A percentile compares a stretch with the other conserved stretches of the same genome.
phyloP scores from a whole-genome alignment of 2,113 vertebrate species.

The Seriola dumerili region DNA sequence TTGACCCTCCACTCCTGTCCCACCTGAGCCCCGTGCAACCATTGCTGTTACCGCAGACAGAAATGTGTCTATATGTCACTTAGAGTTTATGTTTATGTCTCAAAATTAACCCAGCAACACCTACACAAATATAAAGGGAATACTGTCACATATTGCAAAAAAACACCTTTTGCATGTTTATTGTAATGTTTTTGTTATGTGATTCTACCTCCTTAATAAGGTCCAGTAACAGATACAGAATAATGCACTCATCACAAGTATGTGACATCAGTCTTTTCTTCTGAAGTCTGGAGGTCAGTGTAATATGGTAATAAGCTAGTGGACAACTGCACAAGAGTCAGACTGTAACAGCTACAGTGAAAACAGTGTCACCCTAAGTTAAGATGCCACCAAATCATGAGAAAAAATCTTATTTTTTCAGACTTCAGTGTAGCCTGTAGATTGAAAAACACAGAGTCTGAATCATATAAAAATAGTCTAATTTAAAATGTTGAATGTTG shows the following conservation, averaged over 20 bases:
- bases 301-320: no score
- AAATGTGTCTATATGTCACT: background rate
- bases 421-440: background rate
- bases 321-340: background rate
- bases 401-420: background rate
- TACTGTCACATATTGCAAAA: background rate
- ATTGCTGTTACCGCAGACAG: constrained; percentile 14
- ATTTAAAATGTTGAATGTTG: background rate
- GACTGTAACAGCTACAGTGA: background rate
- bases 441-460: background rate
- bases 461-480: background rate
- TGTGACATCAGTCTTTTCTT: background rate
- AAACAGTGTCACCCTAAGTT: background rate
- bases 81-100: background rate
- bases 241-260: background rate
- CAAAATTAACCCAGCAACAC: background rate
- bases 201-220: background rate
- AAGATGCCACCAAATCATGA: background rate
- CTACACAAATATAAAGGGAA: background rate
- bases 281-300: background rate
- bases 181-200: background rate
- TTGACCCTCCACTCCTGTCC: constrained; percentile 39
- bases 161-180: background rate
- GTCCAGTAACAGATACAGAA: background rate
- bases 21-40: constrained; percentile 59